Percentiles rank a stretch among this genome's conserved stretches.
phyloP scores from a whole-genome alignment of 2,888 invertebrate species.

The Caenorhabditis virilis region DNA sequence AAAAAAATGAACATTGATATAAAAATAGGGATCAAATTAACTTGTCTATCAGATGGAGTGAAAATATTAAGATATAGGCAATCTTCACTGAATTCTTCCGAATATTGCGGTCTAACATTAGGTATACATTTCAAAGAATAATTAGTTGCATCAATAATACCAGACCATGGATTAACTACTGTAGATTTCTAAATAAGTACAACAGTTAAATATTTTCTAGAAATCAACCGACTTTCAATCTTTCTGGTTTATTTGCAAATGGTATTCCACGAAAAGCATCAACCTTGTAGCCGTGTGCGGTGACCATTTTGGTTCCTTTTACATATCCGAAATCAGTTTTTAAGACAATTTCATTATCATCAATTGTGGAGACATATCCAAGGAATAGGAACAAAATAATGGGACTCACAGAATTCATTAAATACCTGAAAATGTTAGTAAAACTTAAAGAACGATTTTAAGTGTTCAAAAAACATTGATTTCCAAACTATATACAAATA shows the following conservation, averaged over 20 bases:
- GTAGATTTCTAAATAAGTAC: slow-evolving; percentile 7
- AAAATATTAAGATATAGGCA: slow-evolving; percentile 30
- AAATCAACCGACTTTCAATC: slow-evolving; percentile 13
- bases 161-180: slow-evolving; percentile 13
- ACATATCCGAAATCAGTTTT: neutral
- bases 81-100: slow-evolving; percentile 26
- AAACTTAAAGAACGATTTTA: too few relatives aligned
- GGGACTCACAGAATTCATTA: too few relatives aligned
- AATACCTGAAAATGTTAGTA: too few relatives aligned
- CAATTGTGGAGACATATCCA: too few relatives aligned
- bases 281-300: neutral
- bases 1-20: neutral
- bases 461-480: too few relatives aligned
- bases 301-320: neutral
- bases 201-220: neutral
- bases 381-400: too few relatives aligned
- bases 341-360: too few relatives aligned
- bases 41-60: slow-evolving; percentile 14
- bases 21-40: slow-evolving; percentile 5
- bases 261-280: slow-evolving; percentile 21
- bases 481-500: too few relatives aligned
- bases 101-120: slow-evolving; percentile 9
- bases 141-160: neutral
- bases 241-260: slow-evolving; percentile 21
- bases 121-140: slow-evolving; percentile 19